Percentiles rank a stretch among this genome's conserved stretches.
Evolutionary conservation across 2,113 vertebrate species (phyloP).

Genomic region (Hippoglossus stenolepis): DNA sequence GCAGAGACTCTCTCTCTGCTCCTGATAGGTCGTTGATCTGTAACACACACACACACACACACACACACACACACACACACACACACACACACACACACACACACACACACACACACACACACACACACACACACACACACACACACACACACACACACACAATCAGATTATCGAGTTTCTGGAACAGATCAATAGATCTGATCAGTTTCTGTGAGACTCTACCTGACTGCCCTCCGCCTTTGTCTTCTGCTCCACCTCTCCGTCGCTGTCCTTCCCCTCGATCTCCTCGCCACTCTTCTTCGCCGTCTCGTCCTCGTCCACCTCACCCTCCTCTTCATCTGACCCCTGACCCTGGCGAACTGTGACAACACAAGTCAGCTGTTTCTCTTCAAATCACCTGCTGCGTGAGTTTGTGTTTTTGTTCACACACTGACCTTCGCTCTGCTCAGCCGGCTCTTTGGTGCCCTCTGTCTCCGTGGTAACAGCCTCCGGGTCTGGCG

Average conservation of each 20-base stretch:
- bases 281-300: slow-evolving; percentile 73
- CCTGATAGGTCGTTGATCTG: slow-evolving; percentile 88
- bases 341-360: slow-evolving; percentile 69
- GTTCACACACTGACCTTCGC: slow-evolving; percentile 80
- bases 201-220: background rate
- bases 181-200: background rate
- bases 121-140: too few relatives aligned
- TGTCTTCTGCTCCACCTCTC: slow-evolving; percentile 44
- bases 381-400: background rate
- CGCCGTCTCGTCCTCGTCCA: slow-evolving; percentile 85
- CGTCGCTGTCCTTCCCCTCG: slow-evolving; percentile 46
- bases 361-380: slow-evolving; percentile 27
- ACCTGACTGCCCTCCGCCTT: slow-evolving; percentile 61
- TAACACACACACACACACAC: background rate
- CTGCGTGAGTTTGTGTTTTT: background rate
- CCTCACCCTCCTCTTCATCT: slow-evolving; percentile 84
- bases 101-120: too few relatives aligned
- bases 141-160: too few relatives aligned
- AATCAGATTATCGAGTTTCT: background rate
- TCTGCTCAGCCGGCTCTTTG: slow-evolving; percentile 77
- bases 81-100: too few relatives aligned
- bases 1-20: slow-evolving; percentile 90
- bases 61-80: too few relatives aligned
- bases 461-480: slow-evolving; percentile 73
- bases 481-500: slow-evolving; percentile 84